Evolutionary conservation across 1,140 invertebrate genomes (phyloP).

Genomic region (Drosophila sucinea): DNA sequence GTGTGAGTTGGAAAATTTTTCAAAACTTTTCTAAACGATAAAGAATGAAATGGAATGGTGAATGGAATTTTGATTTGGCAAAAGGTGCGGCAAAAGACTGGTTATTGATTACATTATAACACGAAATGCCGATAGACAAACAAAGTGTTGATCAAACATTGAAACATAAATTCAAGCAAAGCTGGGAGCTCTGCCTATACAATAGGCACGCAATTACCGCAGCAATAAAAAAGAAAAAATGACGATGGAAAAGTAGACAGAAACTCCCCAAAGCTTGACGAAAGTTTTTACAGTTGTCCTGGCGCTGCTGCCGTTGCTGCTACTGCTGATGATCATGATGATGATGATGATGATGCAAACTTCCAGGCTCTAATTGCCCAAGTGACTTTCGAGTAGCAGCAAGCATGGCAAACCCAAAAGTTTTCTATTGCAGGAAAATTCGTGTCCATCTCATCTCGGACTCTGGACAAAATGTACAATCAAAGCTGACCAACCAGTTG

Average conservation of each 20-base stretch:
- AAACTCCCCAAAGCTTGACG: conserved; percentile 60
- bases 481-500: conserved; percentile 70
- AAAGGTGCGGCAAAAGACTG: not conserved
- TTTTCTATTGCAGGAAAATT: conserved; percentile 15
- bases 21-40: too few relatives aligned
- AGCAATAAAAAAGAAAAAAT: conserved; percentile 32
- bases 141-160: conserved; percentile 14
- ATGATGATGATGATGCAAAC: conserved; percentile 45
- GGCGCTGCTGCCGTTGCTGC: conserved; percentile 24
- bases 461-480: conserved; percentile 68
- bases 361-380: conserved; percentile 73
- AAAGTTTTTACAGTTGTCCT: conserved; percentile 70
- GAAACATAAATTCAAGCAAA: conserved; percentile 9
- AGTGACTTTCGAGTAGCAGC: conserved; percentile 72
- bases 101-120: conserved; percentile 6
- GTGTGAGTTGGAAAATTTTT: too few relatives aligned
- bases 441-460: conserved; percentile 9
- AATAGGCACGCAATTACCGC: conserved; percentile 79
- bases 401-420: conserved; percentile 23
- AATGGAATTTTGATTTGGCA: not conserved
- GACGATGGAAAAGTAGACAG: conserved; percentile 50
- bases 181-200: conserved; percentile 43
- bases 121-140: not conserved
- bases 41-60: not conserved
- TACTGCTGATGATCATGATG: conserved; percentile 29